These are phyloP conservation scores for Acanthosepion pharaonis DNA, from an alignment of 2,888 invertebrate genomes.

Conservation along the genomic window DNA sequence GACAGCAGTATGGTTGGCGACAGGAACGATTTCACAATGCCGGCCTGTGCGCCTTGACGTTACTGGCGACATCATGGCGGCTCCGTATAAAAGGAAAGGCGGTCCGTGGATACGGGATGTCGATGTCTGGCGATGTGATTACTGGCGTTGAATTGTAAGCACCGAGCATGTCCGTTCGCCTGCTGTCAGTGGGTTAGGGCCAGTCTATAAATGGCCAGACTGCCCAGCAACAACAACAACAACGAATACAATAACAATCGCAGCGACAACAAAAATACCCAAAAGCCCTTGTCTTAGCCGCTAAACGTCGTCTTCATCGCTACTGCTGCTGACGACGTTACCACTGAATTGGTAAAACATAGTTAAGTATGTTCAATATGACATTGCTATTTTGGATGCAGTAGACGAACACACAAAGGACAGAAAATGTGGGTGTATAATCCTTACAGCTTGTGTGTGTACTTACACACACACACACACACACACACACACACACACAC, in stretches of 20 bases:
- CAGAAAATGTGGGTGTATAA: no score
- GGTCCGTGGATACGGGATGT: conserved; percentile 33
- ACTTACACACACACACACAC: no score
- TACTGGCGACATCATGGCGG: conserved; percentile 33
- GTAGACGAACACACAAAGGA: no score
- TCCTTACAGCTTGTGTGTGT: no score
- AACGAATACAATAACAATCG: not conserved
- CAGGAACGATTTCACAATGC: conserved; percentile 33
- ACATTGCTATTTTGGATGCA: not conserved
- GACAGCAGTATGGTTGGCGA: conserved; percentile 15
- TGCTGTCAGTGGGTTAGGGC: not conserved
- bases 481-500: no score
- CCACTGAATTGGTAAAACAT: not conserved
- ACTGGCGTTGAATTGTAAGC: conserved; percentile 33
- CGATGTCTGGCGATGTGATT: conserved; percentile 33
- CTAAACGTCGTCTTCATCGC: not conserved
- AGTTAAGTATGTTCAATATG: not conserved
- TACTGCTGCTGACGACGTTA: not conserved
- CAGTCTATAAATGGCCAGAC: conserved; percentile 20
- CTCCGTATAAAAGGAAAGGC: conserved; percentile 33
- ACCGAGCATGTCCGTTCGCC: conserved; percentile 33
- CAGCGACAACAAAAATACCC: not conserved
- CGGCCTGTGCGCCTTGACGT: conserved; percentile 33
- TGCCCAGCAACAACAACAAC: conserved; percentile 6
- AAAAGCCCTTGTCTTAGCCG: not conserved